Evolutionary conservation across 2,113 vertebrate species (phyloP).

Genomic region (Poeciliopsis turrubarensis): DNA sequence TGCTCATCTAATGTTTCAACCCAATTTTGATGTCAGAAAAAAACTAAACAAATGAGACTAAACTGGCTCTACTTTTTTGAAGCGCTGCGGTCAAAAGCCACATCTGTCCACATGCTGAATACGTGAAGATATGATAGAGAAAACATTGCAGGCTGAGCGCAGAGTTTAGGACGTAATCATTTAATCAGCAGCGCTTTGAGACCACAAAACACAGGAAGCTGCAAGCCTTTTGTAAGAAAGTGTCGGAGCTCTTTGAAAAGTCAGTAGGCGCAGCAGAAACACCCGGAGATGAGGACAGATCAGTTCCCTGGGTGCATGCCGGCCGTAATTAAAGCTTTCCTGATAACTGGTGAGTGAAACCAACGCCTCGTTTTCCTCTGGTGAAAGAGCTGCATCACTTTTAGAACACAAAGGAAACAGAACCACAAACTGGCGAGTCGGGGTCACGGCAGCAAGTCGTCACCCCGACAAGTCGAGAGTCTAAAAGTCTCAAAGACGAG

Average conservation of each 20-base stretch:
- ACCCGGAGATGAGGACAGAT: slow-evolving; percentile 24
- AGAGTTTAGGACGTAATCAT: slow-evolving; percentile 4
- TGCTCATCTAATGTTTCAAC: too few species aligned
- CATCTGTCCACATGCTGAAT: too few species aligned
- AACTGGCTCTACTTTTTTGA: too few species aligned
- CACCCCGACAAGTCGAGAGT: too few species aligned
- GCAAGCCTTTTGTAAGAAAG: not conserved
- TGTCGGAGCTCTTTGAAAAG: not conserved
- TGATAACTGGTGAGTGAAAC: slow-evolving; percentile 67
- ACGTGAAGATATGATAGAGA: too few species aligned
- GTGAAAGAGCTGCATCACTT: not conserved
- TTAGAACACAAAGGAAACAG: not conserved
- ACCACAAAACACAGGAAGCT: slow-evolving; percentile 62
- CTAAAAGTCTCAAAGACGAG: too few species aligned
- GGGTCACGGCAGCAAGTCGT: too few species aligned
- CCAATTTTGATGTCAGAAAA: too few species aligned
- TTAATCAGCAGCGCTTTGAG: slow-evolving; percentile 38
- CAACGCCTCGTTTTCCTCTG: not conserved
- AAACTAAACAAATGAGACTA: too few species aligned
- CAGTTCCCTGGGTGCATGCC: slow-evolving; percentile 8
- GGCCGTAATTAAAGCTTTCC: slow-evolving; percentile 23
- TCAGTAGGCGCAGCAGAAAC: not conserved
- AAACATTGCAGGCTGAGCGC: too few species aligned
- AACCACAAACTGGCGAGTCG: too few species aligned
- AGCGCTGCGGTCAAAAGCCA: too few species aligned